phyloP scores from a whole-genome alignment of 1,140 invertebrate species.

The Polypedilum vanderplanki region DNA sequence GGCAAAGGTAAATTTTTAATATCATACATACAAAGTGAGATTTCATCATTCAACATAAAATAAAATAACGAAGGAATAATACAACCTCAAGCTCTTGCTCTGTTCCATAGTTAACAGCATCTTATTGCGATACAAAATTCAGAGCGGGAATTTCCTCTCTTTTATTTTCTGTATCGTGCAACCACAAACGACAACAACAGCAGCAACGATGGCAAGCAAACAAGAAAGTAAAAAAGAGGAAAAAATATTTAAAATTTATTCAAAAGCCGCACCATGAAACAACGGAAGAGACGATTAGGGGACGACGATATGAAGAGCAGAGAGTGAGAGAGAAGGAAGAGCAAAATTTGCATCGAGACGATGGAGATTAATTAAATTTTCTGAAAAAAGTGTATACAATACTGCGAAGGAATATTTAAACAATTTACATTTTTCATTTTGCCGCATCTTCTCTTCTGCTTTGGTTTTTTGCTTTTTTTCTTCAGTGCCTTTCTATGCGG shows the following conservation, averaged over 20 bases:
- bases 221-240: background rate
- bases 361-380: constrained; percentile 28
- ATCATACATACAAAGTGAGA: background rate
- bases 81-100: background rate
- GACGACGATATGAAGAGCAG: background rate
- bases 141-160: background rate
- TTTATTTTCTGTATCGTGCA: background rate
- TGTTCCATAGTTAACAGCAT: background rate
- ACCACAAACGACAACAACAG: constrained; percentile 5
- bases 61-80: constrained; percentile 2
- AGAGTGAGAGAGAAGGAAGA: background rate
- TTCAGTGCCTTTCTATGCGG: background rate
- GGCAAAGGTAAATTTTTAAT: background rate
- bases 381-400: background rate
- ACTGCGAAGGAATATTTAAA: constrained; percentile 4
- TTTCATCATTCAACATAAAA: background rate
- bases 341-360: constrained; percentile 21
- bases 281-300: background rate
- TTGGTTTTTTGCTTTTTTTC: too few relatives aligned
- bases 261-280: constrained; percentile 16
- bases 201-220: background rate
- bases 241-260: constrained; percentile 20
- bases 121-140: background rate
- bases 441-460: background rate
- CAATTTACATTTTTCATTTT: constrained; percentile 21